Conservation (phyloP, 37 sponge, comb jelly and placozoan genomes). For the Halichondria panicea region DNA sequence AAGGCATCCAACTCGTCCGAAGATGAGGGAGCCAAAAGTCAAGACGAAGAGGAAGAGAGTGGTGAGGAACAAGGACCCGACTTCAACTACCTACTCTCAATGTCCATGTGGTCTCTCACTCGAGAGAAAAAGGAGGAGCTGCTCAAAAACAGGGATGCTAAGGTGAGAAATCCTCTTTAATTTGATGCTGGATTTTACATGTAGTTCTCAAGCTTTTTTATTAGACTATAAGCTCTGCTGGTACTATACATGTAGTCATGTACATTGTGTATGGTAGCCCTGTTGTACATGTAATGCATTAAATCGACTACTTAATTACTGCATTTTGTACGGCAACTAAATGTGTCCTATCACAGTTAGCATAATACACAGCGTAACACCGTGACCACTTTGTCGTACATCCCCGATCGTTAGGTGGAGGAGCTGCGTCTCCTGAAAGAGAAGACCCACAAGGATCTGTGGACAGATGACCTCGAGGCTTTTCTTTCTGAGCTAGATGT, state of each 20-base stretch:
- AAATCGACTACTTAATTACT: too few relatives aligned
- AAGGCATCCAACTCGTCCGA: conserved; percentile 34
- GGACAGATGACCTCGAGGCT: conserved; percentile 82
- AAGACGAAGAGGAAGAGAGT: conserved; percentile 27
- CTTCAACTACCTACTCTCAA: conserved; percentile 90
- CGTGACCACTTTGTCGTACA: too few relatives aligned
- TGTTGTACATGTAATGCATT: too few relatives aligned
- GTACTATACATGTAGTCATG: too few relatives aligned
- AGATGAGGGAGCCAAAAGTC: conserved; percentile 22
- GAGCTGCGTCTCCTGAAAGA: conserved; percentile 61
- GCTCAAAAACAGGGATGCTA: conserved; percentile 77
- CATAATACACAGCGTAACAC: too few relatives aligned
- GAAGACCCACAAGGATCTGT: conserved; percentile 76
- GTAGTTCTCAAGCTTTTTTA: too few relatives aligned
- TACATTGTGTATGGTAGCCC: too few relatives aligned
- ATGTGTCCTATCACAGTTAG: too few relatives aligned
- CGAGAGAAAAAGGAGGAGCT: conserved; percentile 90
- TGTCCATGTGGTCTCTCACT: conserved; percentile 86
- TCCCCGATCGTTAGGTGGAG: conserved; percentile 31
- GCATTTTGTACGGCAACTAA: too few relatives aligned
- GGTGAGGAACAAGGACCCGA: conserved; percentile 27
- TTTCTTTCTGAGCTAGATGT: conserved; percentile 80
- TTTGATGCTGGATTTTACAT: too few relatives aligned
- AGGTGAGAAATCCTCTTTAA: too few relatives aligned
- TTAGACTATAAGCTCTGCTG: too few relatives aligned